phyloP scores from a whole-genome alignment of 2,797 vertebrate species.

The Pseudomugil tenellus region DNA sequence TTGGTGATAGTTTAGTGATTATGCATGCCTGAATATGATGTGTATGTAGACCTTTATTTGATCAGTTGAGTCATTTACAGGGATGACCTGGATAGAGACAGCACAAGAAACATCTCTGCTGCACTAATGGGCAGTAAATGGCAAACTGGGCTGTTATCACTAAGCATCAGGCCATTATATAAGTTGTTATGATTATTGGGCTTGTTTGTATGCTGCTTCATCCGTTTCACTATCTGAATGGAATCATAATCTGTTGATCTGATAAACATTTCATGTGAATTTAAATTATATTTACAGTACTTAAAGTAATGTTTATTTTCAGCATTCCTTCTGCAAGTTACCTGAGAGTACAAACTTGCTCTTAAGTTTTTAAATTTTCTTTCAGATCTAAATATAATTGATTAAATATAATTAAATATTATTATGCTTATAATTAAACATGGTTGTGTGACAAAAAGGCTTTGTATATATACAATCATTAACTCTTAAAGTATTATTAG shows the following conservation, averaged over 20 bases:
- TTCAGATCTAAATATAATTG: too few relatives aligned
- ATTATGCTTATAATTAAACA: too few relatives aligned
- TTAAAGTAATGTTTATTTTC: constrained; percentile 24
- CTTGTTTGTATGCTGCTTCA: constrained; percentile 3
- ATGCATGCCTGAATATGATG: background rate
- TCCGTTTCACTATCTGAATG: background rate
- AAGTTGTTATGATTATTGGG: background rate
- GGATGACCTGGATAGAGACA: too few relatives aligned
- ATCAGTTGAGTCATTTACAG: too few relatives aligned
- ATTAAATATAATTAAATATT: too few relatives aligned
- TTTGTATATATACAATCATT: constrained; percentile 8
- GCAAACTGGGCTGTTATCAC: constrained; percentile 8
- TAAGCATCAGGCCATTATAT: background rate
- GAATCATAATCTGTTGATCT: constrained; percentile 7
- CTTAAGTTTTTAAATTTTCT: background rate
- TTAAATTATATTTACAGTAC: constrained; percentile 20
- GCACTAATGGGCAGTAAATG: constrained; percentile 30
- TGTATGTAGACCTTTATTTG: background rate
- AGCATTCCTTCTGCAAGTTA: constrained; percentile 6
- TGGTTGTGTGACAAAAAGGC: too few relatives aligned
- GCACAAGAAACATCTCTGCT: background rate
- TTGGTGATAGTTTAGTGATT: background rate
- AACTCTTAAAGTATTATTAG: constrained; percentile 13
- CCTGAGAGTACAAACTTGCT: background rate
- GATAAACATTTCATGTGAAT: constrained; percentile 10